phyloP scores from a whole-genome alignment of 2,113 vertebrate species.

The Ardeotis arabs region DNA sequence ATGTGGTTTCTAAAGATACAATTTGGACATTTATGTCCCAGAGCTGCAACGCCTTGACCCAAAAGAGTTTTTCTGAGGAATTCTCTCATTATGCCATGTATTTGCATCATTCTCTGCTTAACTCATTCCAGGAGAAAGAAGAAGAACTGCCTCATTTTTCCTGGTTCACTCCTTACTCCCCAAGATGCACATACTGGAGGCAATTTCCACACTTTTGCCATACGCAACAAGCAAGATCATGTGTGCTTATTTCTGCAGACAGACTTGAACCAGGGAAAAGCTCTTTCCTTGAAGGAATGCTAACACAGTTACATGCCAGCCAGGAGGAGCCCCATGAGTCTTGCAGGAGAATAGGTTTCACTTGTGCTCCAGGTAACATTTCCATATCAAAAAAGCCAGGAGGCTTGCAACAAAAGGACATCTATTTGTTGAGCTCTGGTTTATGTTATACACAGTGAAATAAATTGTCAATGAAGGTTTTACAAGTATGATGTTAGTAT shows the following conservation, averaged over 20 bases:
- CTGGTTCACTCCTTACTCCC: neutral
- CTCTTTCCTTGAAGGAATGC: neutral
- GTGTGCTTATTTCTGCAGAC: neutral
- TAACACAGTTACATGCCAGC: neutral
- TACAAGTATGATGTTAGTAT: slow-evolving; percentile 46
- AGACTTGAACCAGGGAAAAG: neutral
- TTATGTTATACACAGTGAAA: neutral
- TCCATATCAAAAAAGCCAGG: neutral
- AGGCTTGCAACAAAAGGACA: neutral
- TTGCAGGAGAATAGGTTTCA: neutral
- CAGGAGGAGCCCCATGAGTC: neutral
- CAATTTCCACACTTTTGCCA: neutral
- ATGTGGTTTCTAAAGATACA: neutral
- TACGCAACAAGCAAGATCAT: neutral
- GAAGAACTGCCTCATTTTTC: neutral
- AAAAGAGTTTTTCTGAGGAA: neutral
- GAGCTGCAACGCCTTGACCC: neutral
- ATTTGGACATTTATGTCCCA: neutral
- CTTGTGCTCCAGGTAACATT: neutral
- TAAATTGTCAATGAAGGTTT: slow-evolving; percentile 20
- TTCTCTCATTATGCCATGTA: neutral
- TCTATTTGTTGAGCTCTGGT: neutral
- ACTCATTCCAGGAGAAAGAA: neutral
- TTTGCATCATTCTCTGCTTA: neutral
- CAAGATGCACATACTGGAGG: neutral